Percentiles rank a stretch among this genome's conserved stretches.
Evolutionary conservation across 37 sponge, comb jelly and placozoan genomes (phyloP).

Genomic region (Haliclona indistincta): DNA sequence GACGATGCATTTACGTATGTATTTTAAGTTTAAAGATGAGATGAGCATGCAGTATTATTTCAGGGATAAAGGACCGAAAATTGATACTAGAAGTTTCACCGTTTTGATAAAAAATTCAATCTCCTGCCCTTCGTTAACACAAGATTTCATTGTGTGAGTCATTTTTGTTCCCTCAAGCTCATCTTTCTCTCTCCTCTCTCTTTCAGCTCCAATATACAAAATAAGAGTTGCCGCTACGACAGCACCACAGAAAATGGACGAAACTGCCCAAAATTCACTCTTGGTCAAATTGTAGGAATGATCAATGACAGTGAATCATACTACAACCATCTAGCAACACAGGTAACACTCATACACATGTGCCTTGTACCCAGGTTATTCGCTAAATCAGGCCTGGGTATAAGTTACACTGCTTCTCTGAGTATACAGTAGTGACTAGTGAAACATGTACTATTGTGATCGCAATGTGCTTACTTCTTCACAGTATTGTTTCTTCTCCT

Average conservation of each 20-base stretch:
- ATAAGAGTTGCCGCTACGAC: constrained; percentile 33
- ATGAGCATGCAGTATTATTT: neutral
- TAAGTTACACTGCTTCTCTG: constrained; percentile 7
- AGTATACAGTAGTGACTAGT: too few species aligned
- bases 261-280: constrained; percentile 69
- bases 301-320: constrained; percentile 3
- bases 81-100: constrained; percentile 66
- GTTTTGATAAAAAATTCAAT: constrained; percentile 82
- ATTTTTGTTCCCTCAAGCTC: too few species aligned
- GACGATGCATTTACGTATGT: constrained; percentile 42
- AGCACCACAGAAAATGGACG: constrained; percentile 1
- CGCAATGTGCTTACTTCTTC: too few species aligned
- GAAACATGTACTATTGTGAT: too few species aligned
- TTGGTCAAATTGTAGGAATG: constrained; percentile 57
- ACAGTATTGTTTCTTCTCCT: too few species aligned
- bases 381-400: too few species aligned
- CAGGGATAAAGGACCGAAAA: constrained; percentile 48
- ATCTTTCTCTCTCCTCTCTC: neutral
- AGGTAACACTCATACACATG: too few species aligned
- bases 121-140: constrained; percentile 48
- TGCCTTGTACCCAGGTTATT: too few species aligned
- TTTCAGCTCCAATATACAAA: constrained; percentile 33
- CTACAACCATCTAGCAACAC: constrained; percentile 23
- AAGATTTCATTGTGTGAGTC: constrained; percentile 46
- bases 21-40: neutral